phyloP scores from a whole-genome alignment of 2,797 vertebrate species.

The Acanthornis magna region DNA sequence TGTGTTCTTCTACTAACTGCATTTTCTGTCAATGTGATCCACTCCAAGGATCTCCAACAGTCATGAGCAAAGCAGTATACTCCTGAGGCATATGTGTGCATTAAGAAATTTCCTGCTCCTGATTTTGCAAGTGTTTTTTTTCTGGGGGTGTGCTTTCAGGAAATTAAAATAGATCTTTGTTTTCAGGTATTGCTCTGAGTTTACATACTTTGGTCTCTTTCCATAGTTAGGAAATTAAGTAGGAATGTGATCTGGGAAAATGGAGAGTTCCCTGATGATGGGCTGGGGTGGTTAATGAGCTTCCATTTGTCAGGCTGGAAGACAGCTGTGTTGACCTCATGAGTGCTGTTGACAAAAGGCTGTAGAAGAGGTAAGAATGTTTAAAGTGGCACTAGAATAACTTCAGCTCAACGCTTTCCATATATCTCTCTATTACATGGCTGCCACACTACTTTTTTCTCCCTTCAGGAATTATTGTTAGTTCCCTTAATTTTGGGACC shows the following conservation, averaged over 20 bases:
- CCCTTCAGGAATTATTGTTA: background rate
- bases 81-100: background rate
- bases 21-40: background rate
- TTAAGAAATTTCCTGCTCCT: background rate
- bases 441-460: background rate
- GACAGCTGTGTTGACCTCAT: background rate
- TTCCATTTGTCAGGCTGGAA: background rate
- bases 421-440: background rate
- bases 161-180: background rate
- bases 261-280: background rate
- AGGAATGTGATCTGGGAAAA: background rate
- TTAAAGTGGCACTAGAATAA: background rate
- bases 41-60: background rate
- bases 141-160: background rate
- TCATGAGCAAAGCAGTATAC: background rate
- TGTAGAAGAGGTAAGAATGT: background rate
- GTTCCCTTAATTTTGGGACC: background rate
- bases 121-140: background rate
- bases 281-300: background rate
- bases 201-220: background rate
- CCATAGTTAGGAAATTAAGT: background rate
- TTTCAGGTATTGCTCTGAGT: background rate
- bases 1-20: background rate
- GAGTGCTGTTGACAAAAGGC: background rate
- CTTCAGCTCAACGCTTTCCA: background rate